Evolutionary conservation across 2,888 invertebrate species (phyloP), one percentile per base, ranked within the genome.

Genomic region (Paralinhomoeus sp.): DNA sequence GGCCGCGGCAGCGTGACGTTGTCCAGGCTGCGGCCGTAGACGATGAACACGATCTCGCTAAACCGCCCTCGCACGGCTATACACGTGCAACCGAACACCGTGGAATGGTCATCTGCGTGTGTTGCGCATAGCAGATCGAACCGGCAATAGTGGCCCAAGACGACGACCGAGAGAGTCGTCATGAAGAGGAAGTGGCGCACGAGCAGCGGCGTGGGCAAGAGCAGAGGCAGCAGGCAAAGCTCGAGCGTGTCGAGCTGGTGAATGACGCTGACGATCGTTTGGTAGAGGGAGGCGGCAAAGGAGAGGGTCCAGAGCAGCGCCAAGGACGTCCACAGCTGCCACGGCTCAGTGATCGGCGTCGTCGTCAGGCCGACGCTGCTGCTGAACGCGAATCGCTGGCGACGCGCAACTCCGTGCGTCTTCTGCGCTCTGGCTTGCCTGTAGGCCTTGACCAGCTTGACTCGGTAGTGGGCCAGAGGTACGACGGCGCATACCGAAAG

Each of bases 401-500:
- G 12, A 27, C n/a, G n/a, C n/a, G n/a, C n/a, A n/a, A n/a, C n/a
- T n/a, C n/a, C n/a, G n/a, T n/a, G n/a, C n/a, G n/a, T n/a, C n/a
- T n/a, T n/a, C n/a, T n/a, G 27, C 27, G 27, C 12, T 27, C 27
- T 27, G 27, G 20, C 5, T 5, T 31, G 5, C 15, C 39, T 37
- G 40, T 40, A 44, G 22, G 40, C 40, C 31, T 44, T 44, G 40
- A 44, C 27, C 41, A 44, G 40, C 23, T 44, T 39, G 31, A 44
- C 40, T n/a, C 44, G 40, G 22, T 44, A 44, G 33, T 44, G 37
- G 7, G 40, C 40, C 9, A 44, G 20, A 7, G 44, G 44, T 15
- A 44, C 35, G 7, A 40, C 15, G 18, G 22, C 15, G 36, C 44
- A 44, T 13, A 44, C 5, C 12, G 31, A 31, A 13, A 44, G 18